phyloP scores from a whole-genome alignment of 2,888 invertebrate species.

The Erannis defoliaria region DNA sequence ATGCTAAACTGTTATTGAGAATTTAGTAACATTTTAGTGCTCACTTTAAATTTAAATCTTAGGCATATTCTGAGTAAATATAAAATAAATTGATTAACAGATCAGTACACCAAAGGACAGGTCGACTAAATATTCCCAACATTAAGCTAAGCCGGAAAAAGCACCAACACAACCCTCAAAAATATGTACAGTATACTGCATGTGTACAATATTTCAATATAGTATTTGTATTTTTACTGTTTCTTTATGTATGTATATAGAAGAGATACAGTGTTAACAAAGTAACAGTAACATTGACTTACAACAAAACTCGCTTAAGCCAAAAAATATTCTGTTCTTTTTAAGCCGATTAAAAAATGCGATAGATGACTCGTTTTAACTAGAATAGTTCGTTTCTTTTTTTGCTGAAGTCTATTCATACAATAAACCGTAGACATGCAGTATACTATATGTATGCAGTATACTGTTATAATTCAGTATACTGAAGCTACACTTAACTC shows the following conservation, averaged over 20 bases:
- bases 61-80: conserved; percentile 15
- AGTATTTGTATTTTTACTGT: no score
- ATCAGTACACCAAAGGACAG: conserved; percentile 71
- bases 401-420: not conserved
- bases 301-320: no score
- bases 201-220: not conserved
- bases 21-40: conserved; percentile 39
- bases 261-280: no score
- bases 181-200: conserved; percentile 9
- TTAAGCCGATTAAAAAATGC: no score
- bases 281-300: no score
- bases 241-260: no score
- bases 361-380: no score
- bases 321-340: no score
- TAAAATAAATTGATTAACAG: conserved; percentile 27
- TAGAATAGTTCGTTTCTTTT: no score
- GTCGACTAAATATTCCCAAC: conserved; percentile 50
- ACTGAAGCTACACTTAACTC: conserved; percentile 44
- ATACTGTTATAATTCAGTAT: not conserved
- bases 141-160: conserved; percentile 61
- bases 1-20: conserved; percentile 28
- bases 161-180: conserved; percentile 49
- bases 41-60: conserved; percentile 15
- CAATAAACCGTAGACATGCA: not conserved
- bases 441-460: not conserved